Base-by-base conservation (phyloP, 2,888 invertebrate genomes). In the Eilema caniola region DNA sequence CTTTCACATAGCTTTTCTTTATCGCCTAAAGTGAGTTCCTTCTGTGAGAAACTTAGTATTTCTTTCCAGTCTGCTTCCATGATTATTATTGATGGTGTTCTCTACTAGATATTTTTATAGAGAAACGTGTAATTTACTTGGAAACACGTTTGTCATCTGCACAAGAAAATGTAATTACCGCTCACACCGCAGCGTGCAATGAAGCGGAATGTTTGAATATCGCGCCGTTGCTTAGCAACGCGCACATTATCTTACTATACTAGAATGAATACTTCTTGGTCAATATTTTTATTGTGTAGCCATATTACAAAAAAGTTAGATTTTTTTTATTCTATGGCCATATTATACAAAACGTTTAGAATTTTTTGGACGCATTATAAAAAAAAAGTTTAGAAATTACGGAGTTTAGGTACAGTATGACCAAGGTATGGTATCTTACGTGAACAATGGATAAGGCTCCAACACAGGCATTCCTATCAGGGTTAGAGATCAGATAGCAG, bases 1-100 rank as follows among this genome's bases (percentile, higher is more conserved):
- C 92, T 95, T 77, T 96, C 96, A 85, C 96, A 96, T 56, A 97
- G 87, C 78, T 96, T 96, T 69, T 97, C 97, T 86, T 97, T 97
- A 76, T 96, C 96, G 7, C 96, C 94, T 73, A 96, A 95, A 10
- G 93, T 93, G 47, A 97, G 86, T 73, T 96, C 96, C 73, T 93
- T 94, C 72, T 96, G 95, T 65, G 95, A 93, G 76, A 96, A 89
- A 78, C 95, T 95, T 65, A 96, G 82, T 80, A 97, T 94, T 87
- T 96, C 95, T 76, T 95, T 93, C 96, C 96, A 96, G 81, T 96
- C 96, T 82, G 96, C 95, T 70, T 95, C 95, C 41, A 92, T 90
- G 93, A 92, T 95, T 75, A 67, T 81, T 33, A 1, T 10, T 67
- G 23, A 12, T 25, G n/a, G 10, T 20, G 11, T 59, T 33, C 37